A percentile compares a stretch with the other conserved stretches of the same genome.
These are phyloP conservation scores for Oscheius sp. DNA, from an alignment of 2,888 invertebrate genomes.

Conservation along the genomic window DNA sequence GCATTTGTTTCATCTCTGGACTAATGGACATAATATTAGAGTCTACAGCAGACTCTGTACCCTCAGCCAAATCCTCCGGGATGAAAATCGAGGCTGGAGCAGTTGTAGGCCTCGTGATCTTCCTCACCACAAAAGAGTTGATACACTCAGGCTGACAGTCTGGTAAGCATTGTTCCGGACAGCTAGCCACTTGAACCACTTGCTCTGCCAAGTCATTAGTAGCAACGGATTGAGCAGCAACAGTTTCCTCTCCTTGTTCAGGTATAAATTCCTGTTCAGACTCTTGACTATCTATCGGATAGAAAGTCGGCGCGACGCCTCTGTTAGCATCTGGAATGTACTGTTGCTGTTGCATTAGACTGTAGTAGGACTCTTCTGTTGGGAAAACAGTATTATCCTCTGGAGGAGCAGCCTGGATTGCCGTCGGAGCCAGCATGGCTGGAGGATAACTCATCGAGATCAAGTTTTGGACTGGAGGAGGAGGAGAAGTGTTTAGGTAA, in stretches of 20 bases:
- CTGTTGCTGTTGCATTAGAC: not conserved
- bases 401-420: no score
- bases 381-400: not conserved
- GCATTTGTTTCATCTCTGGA: no score
- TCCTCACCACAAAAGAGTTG: not conserved
- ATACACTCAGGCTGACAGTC: slow-evolving; percentile 20
- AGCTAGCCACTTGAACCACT: not conserved
- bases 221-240: not conserved
- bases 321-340: not conserved
- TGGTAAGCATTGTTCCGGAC: slow-evolving; percentile 19
- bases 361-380: not conserved
- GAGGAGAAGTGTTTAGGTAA: not conserved
- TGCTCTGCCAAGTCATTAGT: not conserved
- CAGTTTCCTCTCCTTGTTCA: not conserved
- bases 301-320: not conserved
- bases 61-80: no score
- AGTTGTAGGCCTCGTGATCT: not conserved
- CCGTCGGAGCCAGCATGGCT: not conserved
- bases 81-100: not conserved
- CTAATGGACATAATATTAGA: no score
- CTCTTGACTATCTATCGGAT: no score
- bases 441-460: not conserved
- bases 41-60: no score
- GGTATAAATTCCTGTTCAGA: no score
- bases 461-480: not conserved